A percentile compares a stretch with the other conserved stretches of the same genome.
Evolutionary conservation across 2,113 vertebrate genomes (phyloP).

Genomic region (Paramormyrops kingsleyae): DNA sequence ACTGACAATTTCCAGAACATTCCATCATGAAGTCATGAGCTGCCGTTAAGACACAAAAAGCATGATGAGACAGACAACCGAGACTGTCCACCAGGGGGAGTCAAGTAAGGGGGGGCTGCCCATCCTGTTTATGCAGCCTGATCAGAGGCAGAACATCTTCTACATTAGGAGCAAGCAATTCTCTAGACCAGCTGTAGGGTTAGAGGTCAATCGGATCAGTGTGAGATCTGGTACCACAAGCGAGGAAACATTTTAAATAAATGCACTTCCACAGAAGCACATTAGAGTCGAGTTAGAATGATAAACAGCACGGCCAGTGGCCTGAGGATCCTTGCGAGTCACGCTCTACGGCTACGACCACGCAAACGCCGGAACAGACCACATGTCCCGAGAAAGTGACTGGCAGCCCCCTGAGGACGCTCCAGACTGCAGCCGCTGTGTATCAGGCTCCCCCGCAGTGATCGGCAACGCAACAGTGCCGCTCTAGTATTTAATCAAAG

Average conservation of each 20-base stretch:
- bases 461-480: not conserved
- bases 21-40: not conserved
- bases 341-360: not conserved
- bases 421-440: not conserved
- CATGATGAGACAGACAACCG: not conserved
- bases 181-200: not conserved
- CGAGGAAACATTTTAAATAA: not conserved
- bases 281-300: not conserved
- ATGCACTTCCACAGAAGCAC: not conserved
- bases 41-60: not conserved
- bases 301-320: not conserved
- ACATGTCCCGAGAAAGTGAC: not conserved
- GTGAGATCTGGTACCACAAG: not conserved
- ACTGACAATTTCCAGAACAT: not conserved
- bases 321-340: not conserved
- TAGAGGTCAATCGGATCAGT: not conserved
- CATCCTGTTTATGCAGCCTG: not conserved
- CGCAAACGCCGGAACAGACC: not conserved
- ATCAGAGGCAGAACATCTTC: not conserved
- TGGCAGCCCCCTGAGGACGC: not conserved
- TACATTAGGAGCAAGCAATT: not conserved
- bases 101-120: not conserved
- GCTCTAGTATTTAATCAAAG: not conserved
- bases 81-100: conserved; percentile 17
- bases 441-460: not conserved